phyloP scores from a whole-genome alignment of 2,113 vertebrate species.

The Corythoichthys intestinalis region DNA sequence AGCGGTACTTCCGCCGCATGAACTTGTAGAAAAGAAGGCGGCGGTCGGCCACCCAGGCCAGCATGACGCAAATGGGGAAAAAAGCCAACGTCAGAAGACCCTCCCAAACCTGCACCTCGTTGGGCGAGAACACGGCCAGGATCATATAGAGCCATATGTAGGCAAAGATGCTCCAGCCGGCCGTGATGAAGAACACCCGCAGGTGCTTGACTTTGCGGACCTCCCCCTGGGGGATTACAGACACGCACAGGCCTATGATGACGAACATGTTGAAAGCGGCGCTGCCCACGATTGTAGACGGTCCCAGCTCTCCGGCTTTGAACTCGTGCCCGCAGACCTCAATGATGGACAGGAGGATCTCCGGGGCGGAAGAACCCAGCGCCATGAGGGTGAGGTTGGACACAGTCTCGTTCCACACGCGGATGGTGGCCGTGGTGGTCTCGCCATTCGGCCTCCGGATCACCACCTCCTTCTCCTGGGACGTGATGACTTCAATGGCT shows the following conservation, averaged over 20 bases:
- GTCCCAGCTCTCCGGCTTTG: slow-evolving; percentile 88
- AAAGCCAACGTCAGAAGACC: slow-evolving; percentile 92
- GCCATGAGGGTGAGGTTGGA: slow-evolving; percentile 98
- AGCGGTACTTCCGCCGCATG: slow-evolving; percentile 95
- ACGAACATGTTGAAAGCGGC: slow-evolving; percentile 99
- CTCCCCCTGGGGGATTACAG: slow-evolving; percentile 92
- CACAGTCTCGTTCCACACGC: slow-evolving; percentile 97
- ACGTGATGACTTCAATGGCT: slow-evolving; percentile 97
- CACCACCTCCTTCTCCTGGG: slow-evolving; percentile 92
- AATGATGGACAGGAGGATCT: slow-evolving; percentile 95
- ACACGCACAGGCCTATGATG: slow-evolving; percentile 95
- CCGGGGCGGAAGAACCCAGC: slow-evolving; percentile 92
- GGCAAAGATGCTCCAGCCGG: slow-evolving; percentile 96
- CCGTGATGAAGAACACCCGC: slow-evolving; percentile 94
- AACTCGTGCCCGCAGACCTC: slow-evolving; percentile 95
- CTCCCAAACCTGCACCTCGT: slow-evolving; percentile 96
- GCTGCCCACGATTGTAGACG: slow-evolving; percentile 93
- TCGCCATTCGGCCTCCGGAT: slow-evolving; percentile 95
- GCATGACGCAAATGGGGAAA: slow-evolving; percentile 90
- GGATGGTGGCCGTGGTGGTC: slow-evolving; percentile 88
- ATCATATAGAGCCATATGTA: slow-evolving; percentile 99
- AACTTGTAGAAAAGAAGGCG: slow-evolving; percentile 95
- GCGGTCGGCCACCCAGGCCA: slow-evolving; percentile 93
- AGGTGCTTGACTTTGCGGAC: slow-evolving; percentile 95
- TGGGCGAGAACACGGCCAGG: slow-evolving; percentile 93